Base-by-base conservation (phyloP, 2,888 invertebrate genomes). In the Hyppa rectilinea region DNA sequence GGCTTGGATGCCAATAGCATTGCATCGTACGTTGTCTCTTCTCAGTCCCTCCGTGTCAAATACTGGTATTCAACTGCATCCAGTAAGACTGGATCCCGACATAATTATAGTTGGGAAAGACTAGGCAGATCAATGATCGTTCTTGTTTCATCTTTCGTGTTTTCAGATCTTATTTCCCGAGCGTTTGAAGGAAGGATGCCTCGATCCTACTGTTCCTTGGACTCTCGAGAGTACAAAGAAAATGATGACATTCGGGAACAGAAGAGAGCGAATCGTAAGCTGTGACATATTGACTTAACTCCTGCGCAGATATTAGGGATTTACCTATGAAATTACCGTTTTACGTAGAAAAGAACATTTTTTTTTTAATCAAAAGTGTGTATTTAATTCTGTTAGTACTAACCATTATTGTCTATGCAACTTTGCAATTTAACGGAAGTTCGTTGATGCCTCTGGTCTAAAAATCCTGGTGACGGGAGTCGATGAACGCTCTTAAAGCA, bases 171-270 rank as follows among this genome's bases (percentile, higher is more conserved):
- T 5, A 88, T 89, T 56, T 76, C 85, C 58, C 77, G 85, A 6
- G 81, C 84, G 1, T 89, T 90, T 58, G 90, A 88, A 74, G 71
- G 82, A 0, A 88, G 84, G 47, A 68, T 88, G 10, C 81, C 80
- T 0, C 76, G 78, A 26, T 76, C 87, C 0, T 45, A 52, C 12
- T 87, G 87, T 59, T 78, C 84, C 2, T 52, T 87, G 3, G 84
- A 83, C 14, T 84, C 84, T n/a, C 29, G n/a, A 45, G 47, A 59
- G 69, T 88, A 87, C 68, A 79, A 66, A 2, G 84, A 84, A 26
- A 72, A 79, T 14, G 77, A 67, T 29, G 4, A 23, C 5, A 40
- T 10, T 14, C 10, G n/a, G 4, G n/a, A 52, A 9, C 52, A 45
- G 17, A 61, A 47, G 10, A 55, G 1, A 43, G 38, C 4, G 12